Conservation (phyloP, 2,888 invertebrate species). For the Cheilosia soror region DNA sequence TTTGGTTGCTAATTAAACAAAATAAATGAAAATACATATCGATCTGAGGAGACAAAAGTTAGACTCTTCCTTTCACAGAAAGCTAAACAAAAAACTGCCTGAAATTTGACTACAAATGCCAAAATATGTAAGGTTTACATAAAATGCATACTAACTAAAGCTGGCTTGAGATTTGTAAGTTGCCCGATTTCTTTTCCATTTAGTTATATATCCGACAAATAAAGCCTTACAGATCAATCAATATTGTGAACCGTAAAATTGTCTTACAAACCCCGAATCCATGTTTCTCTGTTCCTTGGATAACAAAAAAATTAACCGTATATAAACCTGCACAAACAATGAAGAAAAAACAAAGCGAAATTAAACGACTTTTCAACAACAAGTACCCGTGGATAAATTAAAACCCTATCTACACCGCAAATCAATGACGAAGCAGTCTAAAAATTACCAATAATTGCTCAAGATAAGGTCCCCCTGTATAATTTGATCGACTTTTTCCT, state of each 20-base stretch:
- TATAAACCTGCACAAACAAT: conserved; percentile 1
- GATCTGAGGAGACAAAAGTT: no score
- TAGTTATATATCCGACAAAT: no score
- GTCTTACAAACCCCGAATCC: not conserved
- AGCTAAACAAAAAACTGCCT: no score
- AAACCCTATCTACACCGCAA: conserved; percentile 14
- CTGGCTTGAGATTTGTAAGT: no score
- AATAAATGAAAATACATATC: no score
- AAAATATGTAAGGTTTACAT: no score
- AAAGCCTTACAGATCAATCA: not conserved
- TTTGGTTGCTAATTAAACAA: no score
- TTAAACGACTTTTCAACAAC: conserved; percentile 9
- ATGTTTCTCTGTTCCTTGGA: no score
- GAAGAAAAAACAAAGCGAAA: not conserved
- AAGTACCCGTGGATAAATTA: conserved; percentile 14
- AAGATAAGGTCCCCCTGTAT: conserved; percentile 21
- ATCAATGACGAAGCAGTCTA: conserved; percentile 2
- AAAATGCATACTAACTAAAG: no score
- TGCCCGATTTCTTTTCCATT: no score
- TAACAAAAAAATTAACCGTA: not conserved
- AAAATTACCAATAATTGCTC: conserved; percentile 44
- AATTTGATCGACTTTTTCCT: conserved; percentile 29
- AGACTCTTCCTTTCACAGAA: no score
- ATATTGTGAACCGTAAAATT: not conserved
- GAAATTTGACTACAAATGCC: no score